These are phyloP conservation scores for Ceratosolen fusciceps DNA, from an alignment of 1,140 invertebrate species.

Conservation along the genomic window DNA sequence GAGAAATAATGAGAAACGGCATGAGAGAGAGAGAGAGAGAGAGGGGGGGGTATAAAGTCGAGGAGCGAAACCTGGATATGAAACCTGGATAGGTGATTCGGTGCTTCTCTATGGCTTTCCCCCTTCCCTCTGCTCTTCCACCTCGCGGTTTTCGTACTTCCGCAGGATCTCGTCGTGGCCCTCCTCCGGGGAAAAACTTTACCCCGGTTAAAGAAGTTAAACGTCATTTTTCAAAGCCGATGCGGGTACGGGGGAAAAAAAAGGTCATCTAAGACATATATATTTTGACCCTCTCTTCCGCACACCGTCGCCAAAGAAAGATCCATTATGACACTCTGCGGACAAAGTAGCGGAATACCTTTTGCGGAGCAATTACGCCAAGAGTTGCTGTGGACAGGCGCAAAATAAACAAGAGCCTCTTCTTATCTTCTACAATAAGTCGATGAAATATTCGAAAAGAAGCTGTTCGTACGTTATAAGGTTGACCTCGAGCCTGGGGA, in stretches of 20 bases:
- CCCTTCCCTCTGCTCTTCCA: too few relatives aligned
- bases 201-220: background rate
- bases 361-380: too few relatives aligned
- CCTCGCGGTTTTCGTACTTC: conserved; percentile 12
- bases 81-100: conserved; percentile 25
- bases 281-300: too few relatives aligned
- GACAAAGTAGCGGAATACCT: too few relatives aligned
- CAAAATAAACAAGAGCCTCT: too few relatives aligned
- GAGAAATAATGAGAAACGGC: conserved; percentile 37
- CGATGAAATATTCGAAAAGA: background rate
- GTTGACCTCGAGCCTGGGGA: background rate
- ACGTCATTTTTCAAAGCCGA: conserved; percentile 39
- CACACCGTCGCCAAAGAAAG: too few relatives aligned
- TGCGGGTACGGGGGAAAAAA: background rate
- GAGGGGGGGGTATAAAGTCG: too few relatives aligned
- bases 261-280: too few relatives aligned
- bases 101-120: conserved; percentile 17
- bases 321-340: background rate
- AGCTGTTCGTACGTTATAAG: background rate
- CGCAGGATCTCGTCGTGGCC: background rate
- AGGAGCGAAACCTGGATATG: too few relatives aligned
- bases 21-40: background rate
- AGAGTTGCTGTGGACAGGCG: too few relatives aligned
- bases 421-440: background rate
- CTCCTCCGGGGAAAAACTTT: conserved; percentile 23